Percentiles rank a stretch among this genome's conserved stretches.
phyloP scores from a whole-genome alignment of 2,797 vertebrate genomes.

The Amniataba percoides region DNA sequence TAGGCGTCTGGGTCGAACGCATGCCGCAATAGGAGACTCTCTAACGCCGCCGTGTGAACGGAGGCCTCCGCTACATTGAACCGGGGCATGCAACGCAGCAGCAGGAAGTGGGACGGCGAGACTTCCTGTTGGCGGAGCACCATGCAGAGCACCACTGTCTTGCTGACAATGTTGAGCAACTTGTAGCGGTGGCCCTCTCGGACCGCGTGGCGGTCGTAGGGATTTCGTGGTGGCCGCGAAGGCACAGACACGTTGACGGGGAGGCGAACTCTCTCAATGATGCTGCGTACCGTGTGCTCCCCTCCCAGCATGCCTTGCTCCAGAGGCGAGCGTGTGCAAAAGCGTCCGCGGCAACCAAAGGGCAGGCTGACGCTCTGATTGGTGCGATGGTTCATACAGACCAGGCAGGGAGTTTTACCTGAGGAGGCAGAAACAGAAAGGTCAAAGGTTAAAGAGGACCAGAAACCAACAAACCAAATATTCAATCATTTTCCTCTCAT shows the following conservation, averaged over 20 bases:
- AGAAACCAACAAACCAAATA: neutral
- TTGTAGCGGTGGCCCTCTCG: conserved; percentile 98
- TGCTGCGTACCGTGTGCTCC: conserved; percentile 96
- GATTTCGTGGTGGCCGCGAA: conserved; percentile 92
- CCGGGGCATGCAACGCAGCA: conserved; percentile 94
- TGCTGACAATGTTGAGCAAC: conserved; percentile 97
- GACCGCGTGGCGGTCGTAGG: conserved; percentile 94
- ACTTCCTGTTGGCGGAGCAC: conserved; percentile 91
- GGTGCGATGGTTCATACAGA: conserved; percentile 99
- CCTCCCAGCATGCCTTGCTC: conserved; percentile 98
- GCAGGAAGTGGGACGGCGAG: conserved; percentile 93
- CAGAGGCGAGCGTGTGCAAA: conserved; percentile 96
- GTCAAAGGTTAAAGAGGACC: neutral
- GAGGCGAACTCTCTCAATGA: conserved; percentile 96
- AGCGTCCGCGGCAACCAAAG: conserved; percentile 95
- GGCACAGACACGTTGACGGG: conserved; percentile 96
- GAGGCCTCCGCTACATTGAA: conserved; percentile 93
- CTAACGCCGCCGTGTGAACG: conserved; percentile 90
- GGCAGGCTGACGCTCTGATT: conserved; percentile 97
- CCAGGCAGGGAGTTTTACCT: conserved; percentile 96
- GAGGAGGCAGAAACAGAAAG: conserved; percentile 54
- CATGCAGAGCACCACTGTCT: conserved; percentile 97
- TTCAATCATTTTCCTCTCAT: neutral
- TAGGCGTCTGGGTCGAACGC: conserved; percentile 95
- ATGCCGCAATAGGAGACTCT: conserved; percentile 89